Evolutionary conservation across 2,888 invertebrate genomes (phyloP).

Genomic region (Heliconius cydno): DNA sequence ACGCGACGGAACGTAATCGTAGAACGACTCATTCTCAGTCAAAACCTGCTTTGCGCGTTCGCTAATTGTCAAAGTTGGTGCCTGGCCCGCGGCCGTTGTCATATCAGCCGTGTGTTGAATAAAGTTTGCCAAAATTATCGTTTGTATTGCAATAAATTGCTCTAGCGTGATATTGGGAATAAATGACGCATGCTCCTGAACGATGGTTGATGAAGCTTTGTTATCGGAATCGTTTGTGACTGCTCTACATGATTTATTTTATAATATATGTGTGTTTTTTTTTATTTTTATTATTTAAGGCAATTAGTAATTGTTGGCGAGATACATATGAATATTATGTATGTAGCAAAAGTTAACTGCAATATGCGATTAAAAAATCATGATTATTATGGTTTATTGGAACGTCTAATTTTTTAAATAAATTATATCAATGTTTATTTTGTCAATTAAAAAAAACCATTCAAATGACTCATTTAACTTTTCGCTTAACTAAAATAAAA

Average conservation of each 20-base stretch:
- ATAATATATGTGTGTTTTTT: neutral
- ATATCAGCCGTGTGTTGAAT: constrained; percentile 54
- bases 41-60: constrained; percentile 58
- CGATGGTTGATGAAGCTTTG: constrained; percentile 37
- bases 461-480: neutral
- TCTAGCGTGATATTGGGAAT: constrained; percentile 42
- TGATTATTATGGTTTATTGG: neutral
- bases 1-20: constrained; percentile 49
- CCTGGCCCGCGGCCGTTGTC: constrained; percentile 52
- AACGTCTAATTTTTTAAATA: no score
- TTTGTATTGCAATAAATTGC: constrained; percentile 47
- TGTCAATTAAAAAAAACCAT: no score
- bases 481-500: neutral
- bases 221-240: constrained; percentile 27
- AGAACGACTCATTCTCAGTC: constrained; percentile 62
- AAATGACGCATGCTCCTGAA: constrained; percentile 40
- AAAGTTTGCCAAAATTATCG: constrained; percentile 54
- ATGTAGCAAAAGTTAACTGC: neutral
- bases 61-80: constrained; percentile 70
- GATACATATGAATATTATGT: neutral
- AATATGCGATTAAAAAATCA: neutral
- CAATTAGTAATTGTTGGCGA: neutral
- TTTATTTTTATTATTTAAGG: neutral
- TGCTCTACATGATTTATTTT: constrained; percentile 17
- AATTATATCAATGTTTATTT: no score